Conservation (phyloP, 53 echinoderm and acorn worm species). For the Echinarachnius parma region DNA sequence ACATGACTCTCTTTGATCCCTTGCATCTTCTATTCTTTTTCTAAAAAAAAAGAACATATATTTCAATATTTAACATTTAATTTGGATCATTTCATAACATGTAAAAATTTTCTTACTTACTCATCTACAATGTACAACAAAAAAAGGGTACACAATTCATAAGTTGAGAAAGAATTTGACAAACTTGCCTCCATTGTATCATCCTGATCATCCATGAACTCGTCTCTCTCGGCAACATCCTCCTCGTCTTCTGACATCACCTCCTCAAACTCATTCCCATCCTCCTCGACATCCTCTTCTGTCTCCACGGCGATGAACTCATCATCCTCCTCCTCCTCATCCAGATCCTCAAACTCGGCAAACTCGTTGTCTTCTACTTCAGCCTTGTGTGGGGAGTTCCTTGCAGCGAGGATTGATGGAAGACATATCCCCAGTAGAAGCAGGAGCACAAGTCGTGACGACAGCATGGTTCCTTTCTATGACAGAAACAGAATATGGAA, state of each 20-base stretch:
- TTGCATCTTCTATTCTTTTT: too few relatives aligned
- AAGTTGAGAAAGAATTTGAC: background rate
- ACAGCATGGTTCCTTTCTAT: too few relatives aligned
- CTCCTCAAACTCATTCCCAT: constrained; percentile 55
- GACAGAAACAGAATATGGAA: too few relatives aligned
- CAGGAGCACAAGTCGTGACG: too few relatives aligned
- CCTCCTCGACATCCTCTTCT: constrained; percentile 71
- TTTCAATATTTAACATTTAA: too few relatives aligned
- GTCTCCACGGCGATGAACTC: constrained; percentile 67
- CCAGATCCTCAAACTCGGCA: constrained; percentile 99
- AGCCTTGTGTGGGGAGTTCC: constrained; percentile 58
- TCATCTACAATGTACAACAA: too few relatives aligned
- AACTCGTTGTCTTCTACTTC: constrained; percentile 97
- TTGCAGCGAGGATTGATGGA: constrained; percentile 22
- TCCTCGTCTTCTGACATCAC: constrained; percentile 56
- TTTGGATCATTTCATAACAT: too few relatives aligned
- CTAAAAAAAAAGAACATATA: too few relatives aligned
- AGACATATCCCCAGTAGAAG: constrained; percentile 27
- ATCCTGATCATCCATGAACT: constrained; percentile 51
- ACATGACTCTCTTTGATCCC: too few relatives aligned
- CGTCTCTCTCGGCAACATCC: constrained; percentile 37
- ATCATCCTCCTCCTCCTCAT: constrained; percentile 91
- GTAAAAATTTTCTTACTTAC: too few relatives aligned
- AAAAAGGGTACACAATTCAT: too few relatives aligned
- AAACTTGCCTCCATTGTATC: constrained; percentile 50